Evolutionary conservation across 2,888 invertebrate genomes (phyloP), one percentile per base, ranked within the genome.

Genomic region (Coleophora deauratella): DNA sequence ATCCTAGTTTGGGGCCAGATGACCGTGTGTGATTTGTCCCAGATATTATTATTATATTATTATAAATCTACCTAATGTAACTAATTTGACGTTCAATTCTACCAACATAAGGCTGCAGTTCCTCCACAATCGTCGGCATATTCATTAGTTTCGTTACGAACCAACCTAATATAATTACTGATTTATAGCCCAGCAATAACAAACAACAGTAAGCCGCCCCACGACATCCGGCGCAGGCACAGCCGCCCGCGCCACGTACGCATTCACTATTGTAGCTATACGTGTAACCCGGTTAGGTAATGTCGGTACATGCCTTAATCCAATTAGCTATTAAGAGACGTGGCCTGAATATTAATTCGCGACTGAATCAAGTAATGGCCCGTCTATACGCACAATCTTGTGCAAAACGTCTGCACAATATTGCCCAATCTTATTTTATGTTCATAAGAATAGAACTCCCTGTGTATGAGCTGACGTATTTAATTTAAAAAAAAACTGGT

Each of bases 271-370:
- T 74, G 72, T 78, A 66, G 3, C 21, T 21, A 21, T 21, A 6
- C 6, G 21, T 70, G 77, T 79, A 78, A 78, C 79, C 67, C 59
- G 68, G 76, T 82, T 81, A 76, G 73, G 78, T 82, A 76, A 82
- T 84, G 81, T 82, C 66, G 69, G 72, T 80, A 82, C 82, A 82
- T 80, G 80, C 72, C 71, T 77, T 82, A 81, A 85, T 84, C 84
- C 84, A 85, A 85, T 85, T 84, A 85, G 81, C 81, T 82, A 84
- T 85, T 84, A 84, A 79, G 84, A 78, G 78, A 70, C 84, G 84
- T 82, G 85, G 67, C 59, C 68, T 67, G 84, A 81, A 85, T 85
- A 85, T 81, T 79, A 85, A 85, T 82, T 74, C 63, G 54, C 55
- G 64, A 58, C 66, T 68, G 72, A 72, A 69, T 68, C 62, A 21